Percentiles rank a stretch among this genome's conserved stretches.
These are phyloP conservation scores for Dicrostonyx torquatus DNA, from an alignment of 2,797 vertebrate species.

Conservation along the genomic window DNA sequence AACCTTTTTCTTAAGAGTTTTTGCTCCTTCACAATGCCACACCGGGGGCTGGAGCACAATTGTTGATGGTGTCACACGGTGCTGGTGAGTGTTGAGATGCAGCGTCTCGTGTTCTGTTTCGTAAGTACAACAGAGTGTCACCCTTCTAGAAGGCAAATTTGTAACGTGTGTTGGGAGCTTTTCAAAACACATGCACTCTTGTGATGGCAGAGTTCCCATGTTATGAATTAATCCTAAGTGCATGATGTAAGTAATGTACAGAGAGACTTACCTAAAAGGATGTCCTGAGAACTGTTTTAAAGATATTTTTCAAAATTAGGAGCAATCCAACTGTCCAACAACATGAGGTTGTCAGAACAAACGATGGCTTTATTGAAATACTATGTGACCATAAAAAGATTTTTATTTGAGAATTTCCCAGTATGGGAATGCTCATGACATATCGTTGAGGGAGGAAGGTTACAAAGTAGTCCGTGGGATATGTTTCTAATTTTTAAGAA, in stretches of 20 bases:
- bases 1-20: neutral
- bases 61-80: neutral
- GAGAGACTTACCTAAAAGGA: neutral
- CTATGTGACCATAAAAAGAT: neutral
- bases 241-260: neutral
- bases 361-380: neutral
- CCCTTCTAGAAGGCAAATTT: neutral
- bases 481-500: neutral
- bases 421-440: neutral
- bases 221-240: neutral
- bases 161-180: neutral
- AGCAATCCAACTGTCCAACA: neutral
- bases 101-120: neutral
- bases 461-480: neutral
- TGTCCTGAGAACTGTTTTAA: neutral
- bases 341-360: neutral
- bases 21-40: neutral
- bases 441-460: neutral
- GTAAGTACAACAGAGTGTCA: neutral
- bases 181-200: neutral
- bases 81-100: neutral
- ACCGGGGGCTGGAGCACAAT: neutral
- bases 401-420: neutral
- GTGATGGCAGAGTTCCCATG: neutral
- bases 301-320: slow-evolving; percentile 30